Conservation (phyloP, 2,113 vertebrate species). For the Maccullochella peelii region DNA sequence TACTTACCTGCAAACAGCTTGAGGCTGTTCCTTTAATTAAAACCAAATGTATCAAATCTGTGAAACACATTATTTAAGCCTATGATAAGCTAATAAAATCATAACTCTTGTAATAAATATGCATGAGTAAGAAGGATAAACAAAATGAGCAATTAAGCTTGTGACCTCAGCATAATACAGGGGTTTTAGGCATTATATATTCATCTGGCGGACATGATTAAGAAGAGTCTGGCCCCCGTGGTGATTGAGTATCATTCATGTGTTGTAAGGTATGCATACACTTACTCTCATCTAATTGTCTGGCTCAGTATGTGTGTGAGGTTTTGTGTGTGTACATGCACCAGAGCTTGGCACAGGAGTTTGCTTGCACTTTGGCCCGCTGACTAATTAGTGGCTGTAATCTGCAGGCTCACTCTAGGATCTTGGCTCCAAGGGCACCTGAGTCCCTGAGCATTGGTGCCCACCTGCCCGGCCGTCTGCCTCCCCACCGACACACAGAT, state of each 20-base stretch:
- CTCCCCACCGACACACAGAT: conserved; percentile 52
- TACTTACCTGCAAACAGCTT: background rate
- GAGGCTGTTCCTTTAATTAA: background rate
- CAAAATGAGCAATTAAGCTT: conserved; percentile 30
- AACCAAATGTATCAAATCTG: background rate
- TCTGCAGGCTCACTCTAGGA: conserved; percentile 52
- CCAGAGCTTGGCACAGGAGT: conserved; percentile 19
- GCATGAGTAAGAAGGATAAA: conserved; percentile 21
- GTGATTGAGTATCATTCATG: conserved; percentile 1
- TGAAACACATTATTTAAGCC: conserved; percentile 2
- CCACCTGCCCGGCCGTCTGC: conserved; percentile 65
- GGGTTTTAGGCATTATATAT: background rate
- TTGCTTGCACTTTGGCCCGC: conserved; percentile 53
- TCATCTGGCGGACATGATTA: conserved; percentile 15
- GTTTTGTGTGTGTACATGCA: background rate
- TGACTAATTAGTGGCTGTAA: conserved; percentile 69
- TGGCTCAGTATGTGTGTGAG: conserved; percentile 9
- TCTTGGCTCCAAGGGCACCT: conserved; percentile 45
- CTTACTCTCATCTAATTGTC: background rate
- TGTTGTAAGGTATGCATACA: conserved; percentile 10
- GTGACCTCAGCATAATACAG: conserved; percentile 17
- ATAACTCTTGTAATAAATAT: conserved; percentile 11
- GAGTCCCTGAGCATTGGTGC: conserved; percentile 32
- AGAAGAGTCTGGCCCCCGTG: background rate
- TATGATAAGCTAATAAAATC: conserved; percentile 5